Conservation (phyloP, 2,888 invertebrate genomes). For the Adineta ricciae region DNA sequence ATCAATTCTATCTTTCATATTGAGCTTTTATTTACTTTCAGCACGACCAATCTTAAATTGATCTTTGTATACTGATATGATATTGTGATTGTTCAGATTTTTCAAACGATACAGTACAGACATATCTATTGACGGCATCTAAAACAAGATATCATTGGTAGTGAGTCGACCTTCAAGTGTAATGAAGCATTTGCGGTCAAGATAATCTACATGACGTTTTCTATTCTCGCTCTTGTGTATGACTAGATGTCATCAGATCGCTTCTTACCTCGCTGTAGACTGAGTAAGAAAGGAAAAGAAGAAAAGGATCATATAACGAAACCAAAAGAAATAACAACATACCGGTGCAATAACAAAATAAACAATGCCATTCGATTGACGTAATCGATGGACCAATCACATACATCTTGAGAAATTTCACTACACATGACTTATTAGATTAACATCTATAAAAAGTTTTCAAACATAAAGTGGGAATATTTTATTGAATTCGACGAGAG, state of each 20-base stretch:
- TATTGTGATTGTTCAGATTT: not conserved
- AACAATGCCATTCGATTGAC: not conserved
- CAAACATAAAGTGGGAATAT: not conserved
- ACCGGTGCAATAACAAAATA: not conserved
- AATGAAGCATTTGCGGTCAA: no score
- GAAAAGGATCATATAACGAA: not conserved
- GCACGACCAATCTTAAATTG: conserved; percentile 18
- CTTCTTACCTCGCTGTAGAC: not conserved
- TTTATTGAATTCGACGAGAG: not conserved
- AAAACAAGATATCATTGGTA: not conserved
- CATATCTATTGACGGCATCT: not conserved
- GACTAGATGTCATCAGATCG: not conserved
- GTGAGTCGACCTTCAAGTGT: not conserved
- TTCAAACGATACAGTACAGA: not conserved
- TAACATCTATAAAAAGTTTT: not conserved
- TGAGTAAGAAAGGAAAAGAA: not conserved
- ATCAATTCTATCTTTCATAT: no score
- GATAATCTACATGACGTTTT: no score
- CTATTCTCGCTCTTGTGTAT: not conserved
- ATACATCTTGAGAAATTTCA: not conserved
- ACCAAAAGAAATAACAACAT: not conserved
- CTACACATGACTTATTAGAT: no score
- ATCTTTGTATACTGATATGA: conserved; percentile 1
- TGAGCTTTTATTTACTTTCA: not conserved
- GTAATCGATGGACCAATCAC: not conserved